Evolutionary conservation across 2,113 vertebrate genomes (phyloP), one percentile per base, ranked within the genome.

Genomic region (Eublepharis macularius): DNA sequence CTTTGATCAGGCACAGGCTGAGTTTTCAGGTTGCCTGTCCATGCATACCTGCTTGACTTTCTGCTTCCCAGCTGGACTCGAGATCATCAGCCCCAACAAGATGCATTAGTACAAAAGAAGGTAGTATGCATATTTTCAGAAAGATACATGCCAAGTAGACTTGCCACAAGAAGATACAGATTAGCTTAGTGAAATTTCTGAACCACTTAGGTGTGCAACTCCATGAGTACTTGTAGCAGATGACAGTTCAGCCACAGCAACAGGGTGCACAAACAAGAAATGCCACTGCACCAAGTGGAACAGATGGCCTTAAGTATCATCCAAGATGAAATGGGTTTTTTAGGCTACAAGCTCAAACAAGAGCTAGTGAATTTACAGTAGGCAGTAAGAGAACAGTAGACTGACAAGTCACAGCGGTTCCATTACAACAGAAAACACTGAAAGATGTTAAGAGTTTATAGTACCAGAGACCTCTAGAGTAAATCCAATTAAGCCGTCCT

Each of bases 401-500:
- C 87, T 83, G 57, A 49, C 87, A 91, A 88, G 80, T 13, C 85
- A 84, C 76, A 90, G 87, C 84, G 85, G 86, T 79, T 85, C 73
- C 86, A 92, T 87, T 90, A 85, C 88, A 92, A 84, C 0, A 6
- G 90, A 92, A 92, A 91, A 43, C 51, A 92, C 79, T 81, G 90
- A 82, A 83, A 90, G 88, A 76, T 92, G 21, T 1, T 77, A 80
- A 86, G 66, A 36, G 88, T 90, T 86, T 81, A 86, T 51, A 88
- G 41, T 88, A 86, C 65, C 63, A 70, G 81, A 92, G 78, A 90
- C 82, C 87, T 80, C 54, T n/a, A 88, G 49, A 90, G 16, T 81
- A 93, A 94, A 93, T 83, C 91, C 81, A 93, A 93, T 84, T 87
- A 89, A 73, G 86, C 82, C 86, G 10, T 78, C 77, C 65, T 4